Evolutionary conservation across 1,140 invertebrate species (phyloP), one percentile per base, ranked within the genome.

Genomic region (Intoshia linei): DNA sequence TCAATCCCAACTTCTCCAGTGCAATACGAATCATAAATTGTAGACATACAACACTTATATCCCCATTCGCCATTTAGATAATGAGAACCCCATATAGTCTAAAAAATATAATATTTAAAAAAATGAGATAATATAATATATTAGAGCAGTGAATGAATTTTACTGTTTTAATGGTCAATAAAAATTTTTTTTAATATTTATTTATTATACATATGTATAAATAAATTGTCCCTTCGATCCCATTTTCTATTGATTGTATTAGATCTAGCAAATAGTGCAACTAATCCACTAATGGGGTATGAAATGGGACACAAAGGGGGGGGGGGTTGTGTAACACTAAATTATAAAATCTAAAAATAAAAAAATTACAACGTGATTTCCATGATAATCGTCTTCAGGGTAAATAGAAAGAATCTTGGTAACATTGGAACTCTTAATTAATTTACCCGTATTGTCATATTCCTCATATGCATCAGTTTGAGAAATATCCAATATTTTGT

Each of bases 61-160:
- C 83, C 87, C 87, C 87, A 98, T 38, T 68, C 61, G 1, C 77
- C 78, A 41, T 69, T 66, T 43, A 66, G 67, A 81, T 83, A 95
- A 52, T 66, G 92, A 1, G 79, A 92, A 2, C 87, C 87, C 73
- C 74, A 95, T 7, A 95, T 71, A 15, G 69, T 69, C 49, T 61
- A 45, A 25, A 51, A 51, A n/a, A 43, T 41, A 31, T 27, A 33
- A 33, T 3, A 3, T 3, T 6, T n/a, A 1, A 23, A 35, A 20
- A 39, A 36, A 20, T 36, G 24, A 7, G 7, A 7, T 27, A 7
- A 27, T 27, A 27, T 27, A 7, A 10, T 27, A n/a, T 27, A 10
- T n/a, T 10, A 27, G n/a, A 10, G 24, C 7, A 27, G 7, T 7
- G 24, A 10, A 27, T 10, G 7, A 7, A 10, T 27, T n/a, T 10